Evolutionary conservation across 2,888 invertebrate species (phyloP).

Genomic region (Auanema freiburgensis): DNA sequence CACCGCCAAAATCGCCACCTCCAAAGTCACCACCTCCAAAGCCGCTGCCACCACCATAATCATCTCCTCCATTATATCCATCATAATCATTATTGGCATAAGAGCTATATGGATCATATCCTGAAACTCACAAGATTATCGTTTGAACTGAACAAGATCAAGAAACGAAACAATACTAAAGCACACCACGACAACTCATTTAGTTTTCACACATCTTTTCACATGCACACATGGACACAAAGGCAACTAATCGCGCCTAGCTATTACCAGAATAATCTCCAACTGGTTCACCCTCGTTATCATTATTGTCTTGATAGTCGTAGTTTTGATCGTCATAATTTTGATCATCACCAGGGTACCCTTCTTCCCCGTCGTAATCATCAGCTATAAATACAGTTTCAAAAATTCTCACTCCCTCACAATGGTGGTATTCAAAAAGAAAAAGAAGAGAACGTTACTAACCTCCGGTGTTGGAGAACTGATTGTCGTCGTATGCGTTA

Average conservation of each 20-base stretch:
- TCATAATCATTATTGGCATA: conserved; percentile 7
- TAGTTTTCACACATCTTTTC: not conserved
- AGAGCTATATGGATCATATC: conserved; percentile 25
- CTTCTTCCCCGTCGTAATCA: conserved; percentile 6
- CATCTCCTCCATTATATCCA: conserved; percentile 28
- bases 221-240: not conserved
- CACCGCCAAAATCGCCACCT: conserved; percentile 37
- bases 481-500: not conserved
- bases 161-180: too few relatives aligned
- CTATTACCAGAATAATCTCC: conserved; percentile 8
- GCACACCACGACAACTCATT: not conserved
- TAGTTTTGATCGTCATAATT: conserved; percentile 10
- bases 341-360: not conserved
- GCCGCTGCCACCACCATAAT: conserved; percentile 24
- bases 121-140: conserved; percentile 24
- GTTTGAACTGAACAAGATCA: too few relatives aligned
- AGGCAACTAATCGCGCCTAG: not conserved
- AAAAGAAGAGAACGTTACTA: not conserved
- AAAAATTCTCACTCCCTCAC: not conserved
- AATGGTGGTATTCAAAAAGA: not conserved
- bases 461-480: not conserved
- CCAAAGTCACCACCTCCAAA: conserved; percentile 33
- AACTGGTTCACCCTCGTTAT: conserved; percentile 6
- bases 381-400: not conserved
- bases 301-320: conserved; percentile 6